Base-by-base conservation (phyloP, 2,888 invertebrate species). In the Biston betularia region DNA sequence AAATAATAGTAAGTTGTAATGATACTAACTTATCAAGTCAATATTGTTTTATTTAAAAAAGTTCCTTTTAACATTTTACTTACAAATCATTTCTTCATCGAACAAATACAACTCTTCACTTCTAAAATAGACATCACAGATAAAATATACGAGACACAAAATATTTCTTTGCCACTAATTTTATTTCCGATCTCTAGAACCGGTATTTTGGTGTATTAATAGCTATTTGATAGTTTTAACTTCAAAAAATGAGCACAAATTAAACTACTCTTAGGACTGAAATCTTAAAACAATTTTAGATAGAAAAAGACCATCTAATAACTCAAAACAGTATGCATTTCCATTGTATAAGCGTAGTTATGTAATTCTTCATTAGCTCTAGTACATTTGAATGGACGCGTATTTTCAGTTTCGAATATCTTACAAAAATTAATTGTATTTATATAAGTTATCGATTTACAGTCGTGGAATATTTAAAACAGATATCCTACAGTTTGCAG, bases 91-190 rank as follows among this genome's bases (percentile, higher is more conserved):
- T 77, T 81, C 76, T 78, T 79, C 75, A 79, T 79, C 75, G 81
- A 87, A 87, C 81, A 82, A 86, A 86, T 82, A 83, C 82, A 86
- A 82, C 79, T 79, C 15, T 63, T 50, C 58, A 59, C 35, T 79
- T 86, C 87, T 90, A 90, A 87, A 90, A 89, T 91, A 92, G 87
- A 90, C 92, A 91, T 92, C 92, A 91, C 91, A 91, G 92, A 89
- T 89, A 91, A 91, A 91, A 90, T 89, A 90, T 88, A 91, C 59
- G 86, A 88, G 84, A 89, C 86, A 89, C 85, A 88, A 88, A 87
- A 86, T 86, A 69, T 59, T 71, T 68, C 80, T 85, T 87, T 84
- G 83, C 82, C 85, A 83, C 85, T 83, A 83, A 85, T 79, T 79
- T 78, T 73, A 77, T 38, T 75, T 75, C 70, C 69, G 73, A 65